Evolutionary conservation across 2,888 invertebrate species (phyloP).

Genomic region (Rhingia rostrata): DNA sequence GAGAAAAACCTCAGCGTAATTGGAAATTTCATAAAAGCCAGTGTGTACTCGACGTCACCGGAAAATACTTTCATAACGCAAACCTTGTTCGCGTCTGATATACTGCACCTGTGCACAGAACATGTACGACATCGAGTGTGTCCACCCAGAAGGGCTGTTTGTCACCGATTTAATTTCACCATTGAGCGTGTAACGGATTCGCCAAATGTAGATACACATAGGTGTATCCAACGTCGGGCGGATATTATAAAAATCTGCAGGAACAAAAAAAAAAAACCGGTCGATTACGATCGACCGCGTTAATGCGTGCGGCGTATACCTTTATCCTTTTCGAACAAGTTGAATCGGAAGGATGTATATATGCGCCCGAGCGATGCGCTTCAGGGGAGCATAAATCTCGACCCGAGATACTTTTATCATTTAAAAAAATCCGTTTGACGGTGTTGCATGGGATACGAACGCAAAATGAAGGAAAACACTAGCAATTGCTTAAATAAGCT

Average conservation of each 20-base stretch:
- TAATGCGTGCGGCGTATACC: neutral
- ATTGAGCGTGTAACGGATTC: slow-evolving; percentile 4
- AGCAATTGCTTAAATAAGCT: neutral
- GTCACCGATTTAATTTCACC: slow-evolving; percentile 5
- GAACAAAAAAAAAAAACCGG: neutral
- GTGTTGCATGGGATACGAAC: neutral
- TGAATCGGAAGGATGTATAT: neutral
- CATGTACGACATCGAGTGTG: neutral
- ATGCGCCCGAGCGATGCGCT: neutral
- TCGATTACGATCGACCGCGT: neutral
- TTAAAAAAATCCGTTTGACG: neutral
- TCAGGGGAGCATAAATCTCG: neutral
- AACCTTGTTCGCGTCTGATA: neutral
- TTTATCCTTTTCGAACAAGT: neutral
- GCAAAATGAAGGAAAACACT: neutral
- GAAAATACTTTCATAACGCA: neutral
- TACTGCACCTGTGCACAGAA: neutral
- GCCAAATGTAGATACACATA: neutral
- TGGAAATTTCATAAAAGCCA: slow-evolving; percentile 3
- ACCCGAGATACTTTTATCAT: neutral
- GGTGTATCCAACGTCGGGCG: neutral
- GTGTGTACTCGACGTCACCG: neutral
- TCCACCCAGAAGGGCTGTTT: neutral
- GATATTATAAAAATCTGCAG: neutral
- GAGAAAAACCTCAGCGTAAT: neutral